Evolutionary conservation across 2,888 invertebrate species (phyloP), one percentile per base, ranked within the genome.

Genomic region (Brenthis ino): DNA sequence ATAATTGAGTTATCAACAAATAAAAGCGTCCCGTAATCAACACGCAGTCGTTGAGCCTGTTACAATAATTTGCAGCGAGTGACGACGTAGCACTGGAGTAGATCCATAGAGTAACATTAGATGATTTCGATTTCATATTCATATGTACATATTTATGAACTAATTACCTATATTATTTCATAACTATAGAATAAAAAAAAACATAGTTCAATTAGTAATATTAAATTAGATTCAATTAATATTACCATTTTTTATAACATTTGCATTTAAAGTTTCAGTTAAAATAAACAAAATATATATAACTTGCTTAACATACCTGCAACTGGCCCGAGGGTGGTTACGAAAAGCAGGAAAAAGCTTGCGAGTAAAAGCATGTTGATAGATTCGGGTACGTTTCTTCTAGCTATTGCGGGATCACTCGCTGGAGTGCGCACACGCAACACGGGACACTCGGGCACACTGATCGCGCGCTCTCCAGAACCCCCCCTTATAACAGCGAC

Each of bases 401-500:
- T 79, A 74, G 76, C 71, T 70, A 64, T 73, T 78, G 78, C 73
- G 79, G 77, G 81, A 81, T 85, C 85, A 83, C 85, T 79, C 79
- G 76, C 75, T 81, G 86, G 84, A 86, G 85, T 86, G 88, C 89
- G 83, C 86, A 84, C 86, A 84, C 86, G 85, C 87, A 85, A 88
- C 90, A 89, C 91, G 87, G 91, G 92, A 91, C 86, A 89, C 89
- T 84, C 86, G 86, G 91, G 89, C 87, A 89, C 89, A 92, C 92
- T 92, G 92, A 91, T 83, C 91, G 90, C 91, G 91, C 89, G 92
- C 83, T 85, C 83, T 83, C 83, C 90, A 84, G 92, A 88, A 88
- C 89, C 89, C 89, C 91, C 87, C 87, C 91, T 91, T 92, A 89
- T 91, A 91, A 89, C 86, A 83, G 85, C 85, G 87, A 85, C 85